Evolutionary conservation across 2,888 invertebrate genomes (phyloP), one percentile per base, ranked within the genome.

Genomic region (Microctonus aethiopoides): DNA sequence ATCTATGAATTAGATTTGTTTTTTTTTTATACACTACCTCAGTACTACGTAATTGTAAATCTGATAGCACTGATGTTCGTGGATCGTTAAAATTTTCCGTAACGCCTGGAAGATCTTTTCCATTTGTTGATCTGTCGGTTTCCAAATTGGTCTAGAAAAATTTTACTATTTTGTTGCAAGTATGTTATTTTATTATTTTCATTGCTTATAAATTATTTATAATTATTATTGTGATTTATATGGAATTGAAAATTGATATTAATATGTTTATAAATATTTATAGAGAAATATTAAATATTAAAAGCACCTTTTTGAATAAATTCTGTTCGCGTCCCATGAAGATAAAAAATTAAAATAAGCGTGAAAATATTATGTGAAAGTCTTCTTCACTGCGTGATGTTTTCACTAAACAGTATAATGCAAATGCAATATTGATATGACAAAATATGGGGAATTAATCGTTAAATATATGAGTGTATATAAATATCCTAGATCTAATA

Each of bases 11-110:
- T 54, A 71, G 36, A 41, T 67, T 3, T 56, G 5, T 65, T 54
- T 57, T 32, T 36, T 29, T 34, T 32, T 57, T 64, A 4, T 61
- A 67, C 70, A 75, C 81, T 78, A 86, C 86, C 77, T 86, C 86
- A 22, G 83, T 83, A 67, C 85, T 86, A 36, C 83, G 81, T 67
- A 85, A 66, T 51, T 84, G 82, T 46, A 85, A 75, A 67, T 85
- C 84, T 5, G 84, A 83, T 54, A 85, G 72, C 54, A 81, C 74
- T 13, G 85, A 84, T 11, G 82, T 79, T 56, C 77, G 77, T 29
- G 81, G 80, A 65, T 81, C 81, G 46, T 81, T 80, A 69, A 76
- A 74, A 70, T 75, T 80, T 34, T 76, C 76, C 26, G 75, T 74
- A 11, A 74, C 66, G 32, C 70, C 68, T 32, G 78, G 72, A 29